phyloP scores from a whole-genome alignment of 35 echinoderm and acorn worm genomes.

The Apostichopus californicus region DNA sequence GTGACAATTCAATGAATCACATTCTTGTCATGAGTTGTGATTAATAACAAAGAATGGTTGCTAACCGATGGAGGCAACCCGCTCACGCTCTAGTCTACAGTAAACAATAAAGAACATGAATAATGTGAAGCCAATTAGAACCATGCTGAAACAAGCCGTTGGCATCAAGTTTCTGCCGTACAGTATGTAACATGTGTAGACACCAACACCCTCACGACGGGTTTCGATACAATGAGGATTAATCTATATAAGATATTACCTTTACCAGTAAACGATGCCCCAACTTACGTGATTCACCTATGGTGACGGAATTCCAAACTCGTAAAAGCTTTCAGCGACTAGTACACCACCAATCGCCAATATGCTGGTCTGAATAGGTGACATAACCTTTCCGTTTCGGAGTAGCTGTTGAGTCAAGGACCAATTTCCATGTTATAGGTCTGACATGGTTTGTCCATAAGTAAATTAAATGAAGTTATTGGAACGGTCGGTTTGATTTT shows the following conservation, averaged over 20 bases:
- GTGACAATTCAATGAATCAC: not conserved
- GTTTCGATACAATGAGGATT: not conserved
- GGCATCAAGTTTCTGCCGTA: not conserved
- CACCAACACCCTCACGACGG: not conserved
- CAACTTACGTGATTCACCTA: not conserved
- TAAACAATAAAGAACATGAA: not conserved
- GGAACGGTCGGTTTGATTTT: not conserved
- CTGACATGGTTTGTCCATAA: not conserved
- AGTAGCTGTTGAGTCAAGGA: not conserved
- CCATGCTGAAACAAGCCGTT: not conserved
- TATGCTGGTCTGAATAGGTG: not conserved
- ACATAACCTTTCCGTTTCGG: not conserved
- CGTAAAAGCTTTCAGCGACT: not conserved
- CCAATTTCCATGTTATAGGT: not conserved
- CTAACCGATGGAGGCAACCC: not conserved
- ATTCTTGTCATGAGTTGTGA: not conserved
- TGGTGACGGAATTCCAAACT: constrained; percentile 50
- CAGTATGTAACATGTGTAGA: not conserved
- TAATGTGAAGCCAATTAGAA: not conserved
- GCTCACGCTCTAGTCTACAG: not conserved
- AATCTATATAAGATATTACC: not conserved
- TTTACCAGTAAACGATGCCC: not conserved
- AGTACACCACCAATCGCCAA: not conserved
- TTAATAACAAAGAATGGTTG: not conserved
- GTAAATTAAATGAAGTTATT: not conserved